These are phyloP conservation scores for Dreissena polymorpha DNA, from an alignment of 1,140 invertebrate species.

Conservation along the genomic window DNA sequence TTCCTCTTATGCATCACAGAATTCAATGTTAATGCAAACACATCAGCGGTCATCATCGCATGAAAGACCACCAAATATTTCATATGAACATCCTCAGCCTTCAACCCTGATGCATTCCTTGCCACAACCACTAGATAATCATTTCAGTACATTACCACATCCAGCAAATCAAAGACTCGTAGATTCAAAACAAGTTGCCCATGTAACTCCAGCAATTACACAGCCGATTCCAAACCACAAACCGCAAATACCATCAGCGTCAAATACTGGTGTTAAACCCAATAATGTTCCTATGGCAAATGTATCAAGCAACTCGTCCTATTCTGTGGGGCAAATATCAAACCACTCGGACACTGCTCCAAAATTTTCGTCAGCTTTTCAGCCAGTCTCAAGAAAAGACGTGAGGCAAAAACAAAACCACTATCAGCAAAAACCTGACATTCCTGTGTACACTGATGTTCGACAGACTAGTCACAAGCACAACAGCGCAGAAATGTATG, in stretches of 20 bases:
- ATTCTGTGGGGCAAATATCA: neutral
- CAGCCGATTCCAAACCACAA: no score
- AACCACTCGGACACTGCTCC: slow-evolving; percentile 24
- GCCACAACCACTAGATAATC: neutral
- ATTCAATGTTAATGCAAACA: slow-evolving; percentile 18
- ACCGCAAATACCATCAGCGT: slow-evolving; percentile 14
- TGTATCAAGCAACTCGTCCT: neutral
- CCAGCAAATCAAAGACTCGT: no score
- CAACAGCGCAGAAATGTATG: slow-evolving; percentile 67
- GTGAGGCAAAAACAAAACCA: slow-evolving; percentile 16
- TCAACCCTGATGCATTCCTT: neutral
- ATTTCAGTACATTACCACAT: no score
- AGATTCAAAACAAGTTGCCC: no score
- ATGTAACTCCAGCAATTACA: no score
- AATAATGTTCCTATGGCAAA: slow-evolving; percentile 29
- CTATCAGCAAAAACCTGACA: slow-evolving; percentile 32
- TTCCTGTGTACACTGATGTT: slow-evolving; percentile 49
- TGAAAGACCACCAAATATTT: slow-evolving; percentile 1
- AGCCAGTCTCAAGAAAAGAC: slow-evolving; percentile 29
- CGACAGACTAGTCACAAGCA: slow-evolving; percentile 44
- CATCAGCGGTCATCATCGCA: slow-evolving; percentile 37
- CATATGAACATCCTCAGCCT: neutral
- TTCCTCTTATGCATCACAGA: slow-evolving; percentile 46
- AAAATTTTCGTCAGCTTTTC: slow-evolving; percentile 49
- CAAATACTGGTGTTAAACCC: slow-evolving; percentile 19